Evolutionary conservation across 2,113 vertebrate genomes (phyloP).

Genomic region (Emydura subglobosa): DNA sequence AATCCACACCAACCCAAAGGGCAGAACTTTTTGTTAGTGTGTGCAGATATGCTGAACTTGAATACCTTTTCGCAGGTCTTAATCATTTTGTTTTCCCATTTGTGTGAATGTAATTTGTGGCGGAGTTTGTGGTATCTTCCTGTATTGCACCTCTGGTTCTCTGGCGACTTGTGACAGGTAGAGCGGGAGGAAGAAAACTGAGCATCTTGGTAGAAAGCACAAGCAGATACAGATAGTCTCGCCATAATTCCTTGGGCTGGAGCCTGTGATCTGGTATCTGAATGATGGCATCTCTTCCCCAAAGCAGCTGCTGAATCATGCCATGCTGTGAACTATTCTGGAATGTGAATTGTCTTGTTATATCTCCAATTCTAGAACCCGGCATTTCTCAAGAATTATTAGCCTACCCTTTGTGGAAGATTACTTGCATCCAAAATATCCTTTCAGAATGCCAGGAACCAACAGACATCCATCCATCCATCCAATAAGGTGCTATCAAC

Average conservation of each 20-base stretch:
- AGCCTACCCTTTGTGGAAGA: too few relatives aligned
- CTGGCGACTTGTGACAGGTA: not conserved
- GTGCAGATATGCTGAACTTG: not conserved
- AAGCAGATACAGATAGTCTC: not conserved
- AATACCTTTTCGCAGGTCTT: not conserved
- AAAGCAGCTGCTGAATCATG: not conserved
- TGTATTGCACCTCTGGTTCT: not conserved
- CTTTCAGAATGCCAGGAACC: not conserved
- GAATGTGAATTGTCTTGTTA: not conserved
- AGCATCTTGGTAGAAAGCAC: not conserved
- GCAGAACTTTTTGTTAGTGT: not conserved
- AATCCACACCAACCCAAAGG: not conserved
- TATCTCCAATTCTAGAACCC: not conserved
- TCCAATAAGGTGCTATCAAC: fast-evolving
- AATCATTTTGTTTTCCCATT: not conserved
- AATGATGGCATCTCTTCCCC: not conserved
- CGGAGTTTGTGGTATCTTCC: not conserved
- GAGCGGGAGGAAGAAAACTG: not conserved
- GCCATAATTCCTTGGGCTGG: too few relatives aligned
- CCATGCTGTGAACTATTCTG: not conserved
- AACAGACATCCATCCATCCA: fast-evolving
- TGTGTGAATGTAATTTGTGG: not conserved
- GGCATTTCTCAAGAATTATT: not conserved
- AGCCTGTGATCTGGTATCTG: not conserved
- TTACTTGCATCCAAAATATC: fast-evolving